These are phyloP conservation scores for Ophion costatus DNA, from an alignment of 2,888 invertebrate genomes.

Conservation along the genomic window DNA sequence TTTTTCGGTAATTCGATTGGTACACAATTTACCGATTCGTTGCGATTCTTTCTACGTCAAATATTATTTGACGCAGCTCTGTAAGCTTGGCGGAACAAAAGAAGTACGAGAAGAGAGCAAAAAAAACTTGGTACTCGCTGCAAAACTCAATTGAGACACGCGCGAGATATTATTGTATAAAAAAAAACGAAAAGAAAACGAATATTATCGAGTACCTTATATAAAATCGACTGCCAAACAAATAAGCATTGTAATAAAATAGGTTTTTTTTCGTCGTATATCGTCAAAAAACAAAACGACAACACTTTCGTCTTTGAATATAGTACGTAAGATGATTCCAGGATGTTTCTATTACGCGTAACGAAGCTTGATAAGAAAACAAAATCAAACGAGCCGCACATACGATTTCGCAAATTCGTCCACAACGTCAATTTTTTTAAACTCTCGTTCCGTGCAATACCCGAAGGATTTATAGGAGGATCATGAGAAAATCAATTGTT, in stretches of 20 bases:
- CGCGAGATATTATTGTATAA: conserved; percentile 57
- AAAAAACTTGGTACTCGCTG: conserved; percentile 38
- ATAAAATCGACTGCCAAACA: conserved; percentile 70
- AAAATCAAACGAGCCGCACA: conserved; percentile 15
- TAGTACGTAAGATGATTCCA: conserved; percentile 46
- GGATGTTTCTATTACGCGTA: conserved; percentile 54
- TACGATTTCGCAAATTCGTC: conserved; percentile 47
- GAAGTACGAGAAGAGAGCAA: conserved; percentile 4
- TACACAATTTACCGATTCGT: neutral
- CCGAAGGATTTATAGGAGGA: conserved; percentile 23
- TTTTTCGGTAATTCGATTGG: neutral
- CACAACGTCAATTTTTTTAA: conserved; percentile 36
- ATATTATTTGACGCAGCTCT: conserved; percentile 17
- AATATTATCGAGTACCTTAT: conserved; percentile 64
- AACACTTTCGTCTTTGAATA: conserved; percentile 36
- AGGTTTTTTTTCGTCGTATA: conserved; percentile 37
- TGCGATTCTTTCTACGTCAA: conserved; percentile 16
- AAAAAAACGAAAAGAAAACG: conserved; percentile 43
- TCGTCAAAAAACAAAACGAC: conserved; percentile 40
- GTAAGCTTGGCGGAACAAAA: neutral
- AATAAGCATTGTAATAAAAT: conserved; percentile 53
- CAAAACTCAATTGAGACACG: conserved; percentile 15
- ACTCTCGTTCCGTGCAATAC: conserved; percentile 18
- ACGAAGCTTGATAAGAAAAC: conserved; percentile 21
- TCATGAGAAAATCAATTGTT: neutral